These are phyloP conservation scores for Nomada hirtipes DNA, from an alignment of 2,888 invertebrate species.

Conservation along the genomic window DNA sequence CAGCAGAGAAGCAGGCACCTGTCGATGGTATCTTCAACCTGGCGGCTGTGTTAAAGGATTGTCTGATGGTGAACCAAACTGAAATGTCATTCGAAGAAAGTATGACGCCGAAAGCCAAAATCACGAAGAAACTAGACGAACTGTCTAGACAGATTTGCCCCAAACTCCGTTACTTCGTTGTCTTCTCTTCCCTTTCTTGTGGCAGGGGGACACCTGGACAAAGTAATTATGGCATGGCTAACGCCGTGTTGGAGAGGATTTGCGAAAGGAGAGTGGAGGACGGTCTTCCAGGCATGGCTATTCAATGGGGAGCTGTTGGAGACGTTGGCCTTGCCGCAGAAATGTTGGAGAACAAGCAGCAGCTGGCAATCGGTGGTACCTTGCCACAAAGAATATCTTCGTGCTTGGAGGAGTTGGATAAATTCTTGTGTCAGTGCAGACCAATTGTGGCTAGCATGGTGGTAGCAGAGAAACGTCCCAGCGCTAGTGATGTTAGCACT, in stretches of 20 bases:
- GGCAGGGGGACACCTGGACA: conserved; percentile 89
- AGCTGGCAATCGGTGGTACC: conserved; percentile 91
- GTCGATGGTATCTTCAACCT: conserved; percentile 89
- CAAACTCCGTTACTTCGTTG: conserved; percentile 86
- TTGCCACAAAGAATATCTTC: conserved; percentile 94
- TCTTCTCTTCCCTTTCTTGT: conserved; percentile 88
- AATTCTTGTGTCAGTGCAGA: conserved; percentile 88
- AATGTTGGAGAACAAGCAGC: conserved; percentile 89
- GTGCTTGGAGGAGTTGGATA: conserved; percentile 91
- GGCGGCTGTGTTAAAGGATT: conserved; percentile 87
- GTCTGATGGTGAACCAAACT: conserved; percentile 86
- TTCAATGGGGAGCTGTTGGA: conserved; percentile 89
- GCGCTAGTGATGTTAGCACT: conserved; percentile 87
- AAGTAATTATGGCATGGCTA: conserved; percentile 87
- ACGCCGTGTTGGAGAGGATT: conserved; percentile 91
- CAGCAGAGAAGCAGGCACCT: conserved; percentile 85
- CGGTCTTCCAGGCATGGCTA: conserved; percentile 86
- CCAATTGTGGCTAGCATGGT: conserved; percentile 93
- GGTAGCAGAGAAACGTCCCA: conserved; percentile 92
- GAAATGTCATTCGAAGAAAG: conserved; percentile 85
- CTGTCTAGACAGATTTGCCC: conserved; percentile 85
- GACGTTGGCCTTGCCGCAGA: conserved; percentile 93
- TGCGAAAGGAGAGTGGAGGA: conserved; percentile 74
- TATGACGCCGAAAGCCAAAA: conserved; percentile 86
- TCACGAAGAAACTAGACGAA: conserved; percentile 86